A percentile compares a stretch with the other conserved stretches of the same genome.
phyloP scores from a whole-genome alignment of 2,888 invertebrate genomes.

The Aphidoletes aphidimyza region DNA sequence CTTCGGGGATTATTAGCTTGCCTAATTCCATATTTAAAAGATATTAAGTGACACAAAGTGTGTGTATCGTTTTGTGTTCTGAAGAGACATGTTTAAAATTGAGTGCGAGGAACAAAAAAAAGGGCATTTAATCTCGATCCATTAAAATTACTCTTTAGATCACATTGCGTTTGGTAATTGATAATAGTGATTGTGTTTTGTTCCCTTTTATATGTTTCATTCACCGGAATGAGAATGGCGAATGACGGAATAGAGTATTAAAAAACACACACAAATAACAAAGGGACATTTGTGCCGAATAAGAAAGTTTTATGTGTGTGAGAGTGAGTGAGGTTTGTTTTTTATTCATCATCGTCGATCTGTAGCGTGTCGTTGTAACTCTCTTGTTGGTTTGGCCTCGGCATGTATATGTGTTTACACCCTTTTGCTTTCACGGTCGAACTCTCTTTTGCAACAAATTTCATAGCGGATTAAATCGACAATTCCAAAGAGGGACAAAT shows the following conservation, averaged over 20 bases:
- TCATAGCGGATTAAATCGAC: slow-evolving; percentile 31
- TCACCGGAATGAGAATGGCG: neutral
- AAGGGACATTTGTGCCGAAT: neutral
- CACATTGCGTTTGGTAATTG: slow-evolving; percentile 2
- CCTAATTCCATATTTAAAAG: slow-evolving; percentile 26
- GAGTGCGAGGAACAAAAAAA: no score
- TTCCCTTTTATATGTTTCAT: neutral
- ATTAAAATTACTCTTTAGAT: slow-evolving; percentile 36
- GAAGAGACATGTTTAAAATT: no score
- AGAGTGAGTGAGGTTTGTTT: neutral
- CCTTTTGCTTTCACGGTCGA: slow-evolving; percentile 31
- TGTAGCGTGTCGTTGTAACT: no score
- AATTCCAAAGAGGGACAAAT: slow-evolving; percentile 36
- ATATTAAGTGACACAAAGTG: slow-evolving; percentile 1
- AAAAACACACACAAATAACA: neutral
- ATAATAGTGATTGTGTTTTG: slow-evolving; percentile 3
- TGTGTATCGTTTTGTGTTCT: neutral
- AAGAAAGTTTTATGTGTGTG: no score
- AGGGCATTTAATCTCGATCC: slow-evolving; percentile 31
- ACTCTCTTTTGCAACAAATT: slow-evolving; percentile 17
- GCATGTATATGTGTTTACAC: neutral
- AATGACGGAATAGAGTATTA: slow-evolving; percentile 1
- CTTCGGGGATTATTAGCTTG: slow-evolving; percentile 1
- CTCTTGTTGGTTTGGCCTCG: neutral
- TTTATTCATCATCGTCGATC: no score